Conservation (phyloP, 2,113 vertebrate species). For the Trematocara marginatum region DNA sequence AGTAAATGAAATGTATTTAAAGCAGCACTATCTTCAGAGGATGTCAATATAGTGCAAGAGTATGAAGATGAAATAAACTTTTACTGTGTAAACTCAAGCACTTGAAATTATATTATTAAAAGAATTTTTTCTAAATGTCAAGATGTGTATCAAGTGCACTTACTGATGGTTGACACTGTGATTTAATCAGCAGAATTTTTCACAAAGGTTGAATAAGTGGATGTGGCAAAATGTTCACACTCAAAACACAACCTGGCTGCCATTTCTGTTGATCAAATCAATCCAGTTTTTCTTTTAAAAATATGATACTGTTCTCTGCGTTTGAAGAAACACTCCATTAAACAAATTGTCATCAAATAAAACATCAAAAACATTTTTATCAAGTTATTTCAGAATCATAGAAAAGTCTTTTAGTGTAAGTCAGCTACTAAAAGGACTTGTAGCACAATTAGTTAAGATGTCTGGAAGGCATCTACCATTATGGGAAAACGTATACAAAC, state of each 20-base stretch:
- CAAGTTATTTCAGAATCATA: background rate
- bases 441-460: background rate
- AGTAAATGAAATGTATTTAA: background rate
- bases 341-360: background rate
- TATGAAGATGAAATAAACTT: background rate
- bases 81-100: background rate
- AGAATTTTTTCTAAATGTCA: background rate
- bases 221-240: background rate
- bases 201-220: background rate
- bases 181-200: background rate
- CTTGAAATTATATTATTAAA: background rate
- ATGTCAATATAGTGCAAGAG: background rate
- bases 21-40: background rate
- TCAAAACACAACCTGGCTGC: background rate
- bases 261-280: background rate
- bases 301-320: background rate
- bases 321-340: background rate
- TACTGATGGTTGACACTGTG: background rate
- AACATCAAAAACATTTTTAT: background rate
- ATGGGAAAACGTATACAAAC: background rate
- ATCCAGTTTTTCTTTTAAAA: background rate
- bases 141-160: background rate
- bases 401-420: background rate
- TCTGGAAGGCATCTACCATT: background rate
- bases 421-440: rapidly evolving